Base-by-base conservation (phyloP, 2,888 invertebrate species). In the Mechanitis mazaeus region DNA sequence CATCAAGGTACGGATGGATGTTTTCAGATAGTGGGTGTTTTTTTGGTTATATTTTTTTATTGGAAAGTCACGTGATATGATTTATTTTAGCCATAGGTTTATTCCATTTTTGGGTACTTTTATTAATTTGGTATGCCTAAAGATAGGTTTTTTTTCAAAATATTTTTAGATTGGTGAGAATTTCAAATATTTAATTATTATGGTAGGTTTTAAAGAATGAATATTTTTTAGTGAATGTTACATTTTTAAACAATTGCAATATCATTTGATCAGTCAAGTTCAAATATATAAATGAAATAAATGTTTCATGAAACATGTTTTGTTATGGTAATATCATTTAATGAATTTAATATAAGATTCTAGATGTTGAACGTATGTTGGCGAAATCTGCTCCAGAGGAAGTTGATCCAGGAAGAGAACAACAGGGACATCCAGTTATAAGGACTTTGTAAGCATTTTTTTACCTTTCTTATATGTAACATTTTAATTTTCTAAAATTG, bases 361-460 rank as follows among this genome's bases (percentile, higher is more conserved):
- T 99, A 66, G 99, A 99, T 77, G 99, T 99, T n/a, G 99, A 99
- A 75, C 93, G 99, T 65, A 99, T 99, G 97, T 85, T 99, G 76
- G 98, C 98, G 0, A 98, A 99, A 81, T 98, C 98, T n/a, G 96
- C 97, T 0, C 97, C 96, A 0, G 96, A 96, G 73, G 96, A 95
- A 75, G 93, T 95, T 77, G 95, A 95, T 60, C 94, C 95, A 0
- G 94, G 95, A 0, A 92, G 96, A 70, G 95, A 94, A 80, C 96
- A 95, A 62, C 96, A 98, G 69, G 98, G 98, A 0, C 99, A 99
- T 87, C 99, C 99, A 0, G 99, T 99, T 46, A 99, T 99, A 71
- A 92, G 99, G 66, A 99, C 99, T 0, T 88, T 99, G 68, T 93
- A 74, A 85, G 87, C 20, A 20, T 20, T 20, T 20, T 20, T 82